Percentiles rank a stretch among this genome's conserved stretches.
Evolutionary conservation across 2,888 invertebrate genomes (phyloP).

Genomic region (Sinotaia quadrata): DNA sequence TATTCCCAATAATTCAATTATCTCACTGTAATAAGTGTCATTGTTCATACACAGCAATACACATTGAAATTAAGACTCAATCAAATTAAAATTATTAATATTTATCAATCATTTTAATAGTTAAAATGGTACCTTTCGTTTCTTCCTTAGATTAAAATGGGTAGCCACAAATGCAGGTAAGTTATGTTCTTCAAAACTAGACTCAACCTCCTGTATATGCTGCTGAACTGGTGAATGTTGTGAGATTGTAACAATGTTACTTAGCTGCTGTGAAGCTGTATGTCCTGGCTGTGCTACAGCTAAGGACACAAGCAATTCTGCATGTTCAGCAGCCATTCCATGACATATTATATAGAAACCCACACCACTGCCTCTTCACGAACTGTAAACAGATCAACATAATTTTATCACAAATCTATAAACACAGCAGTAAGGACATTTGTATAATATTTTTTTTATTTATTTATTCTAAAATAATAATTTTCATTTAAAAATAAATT

Average conservation of each 20-base stretch:
- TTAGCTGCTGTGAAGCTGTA: neutral
- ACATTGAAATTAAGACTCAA: too few species aligned
- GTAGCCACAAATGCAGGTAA: neutral
- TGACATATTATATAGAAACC: neutral
- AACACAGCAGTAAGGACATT: too few species aligned
- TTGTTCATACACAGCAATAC: too few species aligned
- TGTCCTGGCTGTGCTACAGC: constrained; percentile 8
- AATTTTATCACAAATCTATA: too few species aligned
- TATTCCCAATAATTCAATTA: too few species aligned
- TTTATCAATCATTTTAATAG: too few species aligned
- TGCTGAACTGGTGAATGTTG: neutral
- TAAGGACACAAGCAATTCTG: constrained; percentile 1
- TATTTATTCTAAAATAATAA: too few species aligned
- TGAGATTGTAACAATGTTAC: neutral
- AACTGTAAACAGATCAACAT: neutral
- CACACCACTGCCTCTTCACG: neutral
- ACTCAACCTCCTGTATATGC: neutral
- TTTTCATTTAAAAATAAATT: too few species aligned
- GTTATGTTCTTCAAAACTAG: too few species aligned
- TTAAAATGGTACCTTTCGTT: constrained; percentile 1
- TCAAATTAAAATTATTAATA: too few species aligned
- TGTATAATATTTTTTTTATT: too few species aligned
- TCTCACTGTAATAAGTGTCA: too few species aligned
- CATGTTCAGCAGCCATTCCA: constrained; percentile 14
- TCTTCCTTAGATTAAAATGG: neutral